These are phyloP conservation scores for Cottoperca gobio DNA, from an alignment of 2,797 vertebrate species.

Conservation along the genomic window DNA sequence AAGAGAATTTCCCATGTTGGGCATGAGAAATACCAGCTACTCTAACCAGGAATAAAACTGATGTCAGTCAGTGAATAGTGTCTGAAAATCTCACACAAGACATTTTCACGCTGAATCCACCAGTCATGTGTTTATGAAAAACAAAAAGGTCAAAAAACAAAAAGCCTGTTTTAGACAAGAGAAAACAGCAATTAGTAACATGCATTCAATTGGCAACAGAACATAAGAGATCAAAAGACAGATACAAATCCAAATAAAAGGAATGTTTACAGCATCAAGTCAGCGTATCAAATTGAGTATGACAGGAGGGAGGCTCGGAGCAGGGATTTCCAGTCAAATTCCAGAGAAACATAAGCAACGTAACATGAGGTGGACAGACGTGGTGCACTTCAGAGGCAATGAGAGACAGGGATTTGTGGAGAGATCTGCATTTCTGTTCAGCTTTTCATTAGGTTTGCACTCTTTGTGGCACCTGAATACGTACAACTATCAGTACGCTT, in stretches of 20 bases:
- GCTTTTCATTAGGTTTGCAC: constrained; percentile 21
- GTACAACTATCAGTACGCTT: background rate
- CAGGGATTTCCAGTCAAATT: constrained; percentile 75
- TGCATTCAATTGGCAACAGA: constrained; percentile 73
- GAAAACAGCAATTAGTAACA: constrained; percentile 68
- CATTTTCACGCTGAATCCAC: constrained; percentile 50
- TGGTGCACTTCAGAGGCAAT: constrained; percentile 12
- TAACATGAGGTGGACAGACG: constrained; percentile 65
- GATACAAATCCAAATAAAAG: constrained; percentile 71
- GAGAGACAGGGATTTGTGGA: background rate
- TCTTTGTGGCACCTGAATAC: constrained; percentile 23
- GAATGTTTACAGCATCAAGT: constrained; percentile 84
- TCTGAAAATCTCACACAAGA: constrained; percentile 56
- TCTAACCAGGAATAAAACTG: constrained; percentile 59
- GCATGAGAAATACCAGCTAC: constrained; percentile 50
- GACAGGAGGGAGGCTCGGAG: constrained; percentile 56
- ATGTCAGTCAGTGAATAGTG: constrained; percentile 44
- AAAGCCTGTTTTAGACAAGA: constrained; percentile 60
- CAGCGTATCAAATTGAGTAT: constrained; percentile 59
- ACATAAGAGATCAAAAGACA: constrained; percentile 66
- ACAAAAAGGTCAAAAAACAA: constrained; percentile 30
- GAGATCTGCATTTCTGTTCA: constrained; percentile 33
- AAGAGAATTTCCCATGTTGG: constrained; percentile 28
- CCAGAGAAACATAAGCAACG: constrained; percentile 54
- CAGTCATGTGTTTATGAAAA: constrained; percentile 22